Base-by-base conservation (phyloP, 2,888 invertebrate genomes). In the Pardosa pseudoannulata region DNA sequence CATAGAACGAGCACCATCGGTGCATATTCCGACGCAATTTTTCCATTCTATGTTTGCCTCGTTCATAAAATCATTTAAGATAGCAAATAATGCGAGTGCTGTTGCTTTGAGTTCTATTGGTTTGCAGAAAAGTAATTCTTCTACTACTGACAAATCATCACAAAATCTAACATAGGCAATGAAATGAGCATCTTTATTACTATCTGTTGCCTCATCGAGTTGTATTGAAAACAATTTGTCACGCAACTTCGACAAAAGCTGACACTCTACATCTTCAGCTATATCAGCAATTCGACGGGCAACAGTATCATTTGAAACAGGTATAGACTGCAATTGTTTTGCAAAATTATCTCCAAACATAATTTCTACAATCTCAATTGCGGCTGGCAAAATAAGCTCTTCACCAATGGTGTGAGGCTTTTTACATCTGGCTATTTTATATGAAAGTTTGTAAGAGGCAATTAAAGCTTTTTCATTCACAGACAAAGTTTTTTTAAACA, bases 401-500 rank as follows among this genome's bases (percentile, higher is more conserved):
- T 79, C 70, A 62, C 71, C 41, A 79, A 71, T 70, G 70, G 62
- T 70, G 62, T 79, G 79, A 79, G 62, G 79, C 23, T 71, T 79
- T 79, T 79, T 79, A 79, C 79, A 79, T 70, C 79, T 79, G 70
- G 71, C 70, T 79, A 79, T 79, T 79, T 79, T 79, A 79, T 70
- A 79, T 71, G 70, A 62, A 68, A 79, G 62, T 70, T 79, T 79
- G 70, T 71, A 70, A 62, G 29, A 79, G 13, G 56, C 70, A 68
- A 78, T 50, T 78, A 70, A 68, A 68, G 78, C 78, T 78, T 70
- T 70, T 68, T 78, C n/a, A 78, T 56, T 56, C 78, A 70, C 68
- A 27, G 27, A 62, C 62, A 62, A 62, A 62, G 28, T 62, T 27
- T 62, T 16, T 50, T 23, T 62, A 62, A 62, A 62, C 7, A 62